Base-by-base conservation (phyloP, 2,797 vertebrate genomes). In the Avahi laniger region DNA sequence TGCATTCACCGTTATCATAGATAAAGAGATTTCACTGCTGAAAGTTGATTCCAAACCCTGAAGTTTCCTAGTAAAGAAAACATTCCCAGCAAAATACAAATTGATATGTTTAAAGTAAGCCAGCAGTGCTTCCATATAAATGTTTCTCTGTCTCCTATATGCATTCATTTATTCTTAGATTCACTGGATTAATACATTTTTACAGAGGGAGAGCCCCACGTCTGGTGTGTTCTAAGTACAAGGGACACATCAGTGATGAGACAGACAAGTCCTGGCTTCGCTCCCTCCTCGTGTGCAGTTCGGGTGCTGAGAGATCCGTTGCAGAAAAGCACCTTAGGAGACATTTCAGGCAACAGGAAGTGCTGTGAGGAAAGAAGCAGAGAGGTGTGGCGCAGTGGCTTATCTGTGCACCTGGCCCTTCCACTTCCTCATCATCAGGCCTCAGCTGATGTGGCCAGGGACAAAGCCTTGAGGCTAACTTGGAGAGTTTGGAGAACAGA, bases 51-150 rank as follows among this genome's bases (percentile, higher is more conserved):
- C 33, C 12, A 83, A 86, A 76, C 7, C 57, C 38, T 33, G 46
- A 30, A 82, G 70, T 86, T 89, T 89, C 65, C 75, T 69, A 82
- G 69, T 46, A 59, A 86, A 95, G 81, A 46, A 95, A 73, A 89
- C 15, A 30, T 48, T 50, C 63, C 54, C 26, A 24, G 65, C 14
- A 83, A 93, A 96, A 43, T 67, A 69, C 41, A 87, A 70, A 18
- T 33, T 20, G 26, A 1, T 46, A 22, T 10, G 14, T 87, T 63
- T 80, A 41, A 82, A 61, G 33, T 78, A 30, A 84, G 70, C 6
- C n/a, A 35, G 14, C 43, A 65, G 2, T 22, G 5, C 43, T 24
- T 70, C 41, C 13, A 4, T 11, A 18, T 30, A 57, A 57, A 54
- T 50, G 33, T 22, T 10, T 61, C n/a, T 41, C 79, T 22, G 7